phyloP scores from a whole-genome alignment of 2,888 invertebrate species.

The Litoditis marina region DNA sequence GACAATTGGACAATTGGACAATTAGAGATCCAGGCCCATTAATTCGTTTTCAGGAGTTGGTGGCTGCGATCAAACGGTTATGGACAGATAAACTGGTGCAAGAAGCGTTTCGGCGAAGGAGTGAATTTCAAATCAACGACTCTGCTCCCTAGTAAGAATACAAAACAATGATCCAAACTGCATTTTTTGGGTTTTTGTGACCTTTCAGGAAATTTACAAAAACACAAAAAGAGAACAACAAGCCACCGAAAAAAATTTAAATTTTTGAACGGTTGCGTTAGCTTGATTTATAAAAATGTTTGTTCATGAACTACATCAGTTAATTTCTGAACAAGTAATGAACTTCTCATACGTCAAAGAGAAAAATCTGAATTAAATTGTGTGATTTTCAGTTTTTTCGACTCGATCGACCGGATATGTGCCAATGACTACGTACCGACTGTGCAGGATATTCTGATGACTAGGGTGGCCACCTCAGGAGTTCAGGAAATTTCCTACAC shows the following conservation, averaged over 20 bases:
- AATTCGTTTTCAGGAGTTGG: conserved; percentile 1
- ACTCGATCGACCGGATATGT: conserved; percentile 48
- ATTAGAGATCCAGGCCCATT: no score
- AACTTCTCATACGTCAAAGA: not conserved
- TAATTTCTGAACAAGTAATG: no score
- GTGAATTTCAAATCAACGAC: conserved; percentile 99
- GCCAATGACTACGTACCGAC: conserved; percentile 41
- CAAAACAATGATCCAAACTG: not conserved
- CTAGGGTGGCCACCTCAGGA: conserved; percentile 57
- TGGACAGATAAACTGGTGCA: conserved; percentile 11
- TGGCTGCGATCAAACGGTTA: conserved; percentile 2
- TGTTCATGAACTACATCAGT: no score
- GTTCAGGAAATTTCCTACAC: conserved; percentile 42
- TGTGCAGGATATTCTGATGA: conserved; percentile 52
- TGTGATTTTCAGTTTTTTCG: conserved; percentile 48
- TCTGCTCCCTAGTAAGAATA: conserved; percentile 99
- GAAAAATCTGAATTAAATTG: not conserved
- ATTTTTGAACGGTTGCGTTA: not conserved
- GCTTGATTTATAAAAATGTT: not conserved
- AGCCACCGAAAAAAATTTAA: no score
- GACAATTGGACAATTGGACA: no score
- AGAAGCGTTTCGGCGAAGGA: conserved; percentile 89
- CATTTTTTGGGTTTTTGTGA: no score
- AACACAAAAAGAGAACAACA: no score
- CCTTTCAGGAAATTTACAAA: no score